Evolutionary conservation across 2,113 vertebrate genomes (phyloP), one percentile per base, ranked within the genome.

Genomic region (Syngnathus typhle): DNA sequence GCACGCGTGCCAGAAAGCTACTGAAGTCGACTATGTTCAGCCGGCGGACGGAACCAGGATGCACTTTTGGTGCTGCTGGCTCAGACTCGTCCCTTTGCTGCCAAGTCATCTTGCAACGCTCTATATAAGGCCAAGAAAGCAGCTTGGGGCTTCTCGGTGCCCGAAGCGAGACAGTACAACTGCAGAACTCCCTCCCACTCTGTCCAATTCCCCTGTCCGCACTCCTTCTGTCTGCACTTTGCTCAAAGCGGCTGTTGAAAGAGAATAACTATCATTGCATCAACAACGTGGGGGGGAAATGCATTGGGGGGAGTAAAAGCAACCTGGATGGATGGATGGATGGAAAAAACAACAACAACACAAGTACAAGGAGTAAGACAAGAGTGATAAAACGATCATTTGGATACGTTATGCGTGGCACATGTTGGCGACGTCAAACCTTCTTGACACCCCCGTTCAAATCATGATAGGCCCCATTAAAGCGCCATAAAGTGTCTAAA

Each of bases 121-220:
- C 88, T 90, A 88, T 90, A 89, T 89, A 90, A 87, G 87, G 87
- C 82, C 85, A 86, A 83, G 74, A 84, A 67, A 82, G 76, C 72
- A 83, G 83, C 78, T 82, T 21, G 73, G 71, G 76, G 81, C 77
- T 78, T 71, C 68, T 81, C 79, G 80, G 82, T 82, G 78, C 84
- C 82, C 76, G 80, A 82, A 86, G 80, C 66, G 58, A 81, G 78
- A 82, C 67, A 69, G 27, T 32, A 79, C 75, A 82, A 85, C 84
- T 68, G 71, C 70, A 82, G 84, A 77, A 74, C 71, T 71, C 67
- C 60, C 65, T 64, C 56, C 60, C 65, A 62, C 56, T 51, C 67
- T 41, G 21, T 64, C 21, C 41, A 7, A 60, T 32, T 62, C 64
- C 7, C 59, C 69, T 43, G 43, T 69, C 49, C 41, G 59, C 4